Conservation (phyloP, 1,140 invertebrate genomes). For the Holotrichia oblita region DNA sequence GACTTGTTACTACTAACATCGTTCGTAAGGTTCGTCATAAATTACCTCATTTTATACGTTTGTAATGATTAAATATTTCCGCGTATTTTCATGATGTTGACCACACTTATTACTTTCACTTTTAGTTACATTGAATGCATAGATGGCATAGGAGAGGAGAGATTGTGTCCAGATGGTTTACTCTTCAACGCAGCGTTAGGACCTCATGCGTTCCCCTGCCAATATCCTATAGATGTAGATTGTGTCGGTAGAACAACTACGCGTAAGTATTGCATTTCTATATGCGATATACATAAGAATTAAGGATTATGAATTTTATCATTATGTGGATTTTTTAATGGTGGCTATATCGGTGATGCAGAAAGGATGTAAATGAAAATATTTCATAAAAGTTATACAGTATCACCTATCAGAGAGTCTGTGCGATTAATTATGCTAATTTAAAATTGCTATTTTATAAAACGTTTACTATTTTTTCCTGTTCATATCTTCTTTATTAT, state of each 20-base stretch:
- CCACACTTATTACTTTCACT: slow-evolving; percentile 4
- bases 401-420: no score
- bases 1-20: not conserved
- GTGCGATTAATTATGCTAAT: no score
- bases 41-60: slow-evolving; percentile 13
- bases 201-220: slow-evolving; percentile 79
- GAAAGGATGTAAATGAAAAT: no score
- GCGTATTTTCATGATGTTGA: not conserved
- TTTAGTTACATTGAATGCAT: slow-evolving; percentile 70
- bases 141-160: slow-evolving; percentile 78
- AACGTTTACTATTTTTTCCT: no score
- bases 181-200: slow-evolving; percentile 80
- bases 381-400: no score
- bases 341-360: no score
- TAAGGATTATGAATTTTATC: no score
- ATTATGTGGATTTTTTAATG: no score
- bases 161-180: slow-evolving; percentile 85
- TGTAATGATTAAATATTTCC: not conserved
- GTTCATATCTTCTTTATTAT: no score
- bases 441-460: no score
- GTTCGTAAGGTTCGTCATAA: not conserved
- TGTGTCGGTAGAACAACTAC: slow-evolving; percentile 74
- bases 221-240: slow-evolving; percentile 83
- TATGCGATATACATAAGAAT: no score
- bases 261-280: slow-evolving; percentile 68